Conservation (phyloP, 2,113 vertebrate genomes). For the Hippocampus comes region DNA sequence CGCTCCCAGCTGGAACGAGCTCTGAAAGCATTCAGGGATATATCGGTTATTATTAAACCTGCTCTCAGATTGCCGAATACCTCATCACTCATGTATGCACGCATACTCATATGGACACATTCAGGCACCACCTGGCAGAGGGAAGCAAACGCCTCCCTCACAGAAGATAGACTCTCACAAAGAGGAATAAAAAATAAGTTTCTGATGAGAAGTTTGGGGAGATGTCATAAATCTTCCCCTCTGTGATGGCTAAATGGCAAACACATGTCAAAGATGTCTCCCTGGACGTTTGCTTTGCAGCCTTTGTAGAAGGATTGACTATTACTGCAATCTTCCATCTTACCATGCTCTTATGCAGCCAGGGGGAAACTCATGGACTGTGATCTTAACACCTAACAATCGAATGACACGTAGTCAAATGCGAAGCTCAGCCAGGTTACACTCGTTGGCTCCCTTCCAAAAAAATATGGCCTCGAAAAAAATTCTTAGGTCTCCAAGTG, state of each 20-base stretch:
- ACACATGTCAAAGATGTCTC: conserved; percentile 58
- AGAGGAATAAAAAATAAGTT: conserved; percentile 46
- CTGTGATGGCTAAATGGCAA: conserved; percentile 61
- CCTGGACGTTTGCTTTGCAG: conserved; percentile 21
- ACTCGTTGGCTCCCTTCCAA: not conserved
- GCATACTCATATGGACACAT: conserved; percentile 23
- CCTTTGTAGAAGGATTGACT: conserved; percentile 33
- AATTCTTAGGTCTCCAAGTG: too few relatives aligned
- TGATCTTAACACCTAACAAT: not conserved
- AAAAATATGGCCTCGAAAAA: too few relatives aligned
- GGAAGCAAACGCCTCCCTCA: conserved; percentile 46
- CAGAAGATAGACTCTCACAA: conserved; percentile 53
- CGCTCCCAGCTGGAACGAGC: conserved; percentile 58
- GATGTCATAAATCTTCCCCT: conserved; percentile 51
- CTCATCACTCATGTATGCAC: conserved; percentile 48
- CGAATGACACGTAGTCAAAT: not conserved
- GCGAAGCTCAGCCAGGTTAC: not conserved
- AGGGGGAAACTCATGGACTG: conserved; percentile 24
- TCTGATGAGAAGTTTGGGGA: conserved; percentile 60
- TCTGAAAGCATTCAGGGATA: conserved; percentile 59
- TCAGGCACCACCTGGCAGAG: conserved; percentile 58
- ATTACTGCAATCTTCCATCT: conserved; percentile 34
- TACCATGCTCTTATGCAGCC: conserved; percentile 32
- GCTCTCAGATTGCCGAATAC: conserved; percentile 60
- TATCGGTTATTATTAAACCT: conserved; percentile 64